Conservation (phyloP, 2,888 invertebrate species). For the Dasypolia templi region DNA sequence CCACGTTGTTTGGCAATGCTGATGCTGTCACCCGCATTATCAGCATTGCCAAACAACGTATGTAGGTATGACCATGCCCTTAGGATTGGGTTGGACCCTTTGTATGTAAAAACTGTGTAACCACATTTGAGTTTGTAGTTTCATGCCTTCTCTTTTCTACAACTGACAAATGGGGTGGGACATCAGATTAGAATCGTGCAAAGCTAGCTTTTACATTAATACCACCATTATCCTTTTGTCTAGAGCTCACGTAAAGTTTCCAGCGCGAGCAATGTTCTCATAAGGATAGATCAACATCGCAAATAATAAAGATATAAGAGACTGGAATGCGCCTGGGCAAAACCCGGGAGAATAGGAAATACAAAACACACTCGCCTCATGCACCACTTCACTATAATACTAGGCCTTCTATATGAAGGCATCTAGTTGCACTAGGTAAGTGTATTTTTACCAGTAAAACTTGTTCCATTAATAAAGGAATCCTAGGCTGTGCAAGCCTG, state of each 20-base stretch:
- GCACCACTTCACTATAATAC: background rate
- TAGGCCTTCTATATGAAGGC: background rate
- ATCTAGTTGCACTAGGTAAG: constrained; percentile 9
- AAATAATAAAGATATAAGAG: background rate
- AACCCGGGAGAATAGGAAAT: constrained; percentile 37
- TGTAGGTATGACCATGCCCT: background rate
- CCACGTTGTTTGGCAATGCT: too few species aligned
- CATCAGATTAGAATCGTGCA: background rate
- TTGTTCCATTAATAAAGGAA: constrained; percentile 33
- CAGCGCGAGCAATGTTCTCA: background rate
- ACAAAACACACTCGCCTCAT: constrained; percentile 3
- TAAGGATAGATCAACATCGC: constrained; percentile 11
- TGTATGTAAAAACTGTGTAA: background rate
- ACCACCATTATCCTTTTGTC: constrained; percentile 1
- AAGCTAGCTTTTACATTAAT: background rate
- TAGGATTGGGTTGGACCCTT: background rate
- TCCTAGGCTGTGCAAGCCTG: constrained; percentile 11
- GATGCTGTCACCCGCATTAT: too few species aligned
- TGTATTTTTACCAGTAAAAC: constrained; percentile 14
- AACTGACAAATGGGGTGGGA: background rate
- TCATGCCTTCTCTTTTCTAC: background rate
- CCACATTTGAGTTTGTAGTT: background rate
- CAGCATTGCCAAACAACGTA: too few species aligned
- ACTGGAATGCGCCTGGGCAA: constrained; percentile 11
- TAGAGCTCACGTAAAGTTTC: background rate